phyloP scores from a whole-genome alignment of 2,797 vertebrate genomes.

The Smutsia gigantea region DNA sequence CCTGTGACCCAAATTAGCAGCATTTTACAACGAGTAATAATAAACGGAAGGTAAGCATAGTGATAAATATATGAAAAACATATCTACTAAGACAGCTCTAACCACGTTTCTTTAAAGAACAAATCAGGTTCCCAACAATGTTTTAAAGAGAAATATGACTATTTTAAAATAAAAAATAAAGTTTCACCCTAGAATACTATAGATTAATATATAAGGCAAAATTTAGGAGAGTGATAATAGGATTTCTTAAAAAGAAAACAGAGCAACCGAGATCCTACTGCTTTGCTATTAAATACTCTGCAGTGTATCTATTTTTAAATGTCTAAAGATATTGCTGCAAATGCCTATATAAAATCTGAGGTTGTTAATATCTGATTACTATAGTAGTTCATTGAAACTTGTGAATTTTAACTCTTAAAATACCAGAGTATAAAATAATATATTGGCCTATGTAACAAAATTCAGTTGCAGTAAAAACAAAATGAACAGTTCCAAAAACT shows the following conservation, averaged over 20 bases:
- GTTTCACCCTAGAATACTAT: neutral
- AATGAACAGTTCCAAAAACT: slow-evolving; percentile 46
- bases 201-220: neutral
- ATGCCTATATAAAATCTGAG: slow-evolving; percentile 53
- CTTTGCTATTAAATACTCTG: slow-evolving; percentile 56
- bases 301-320: slow-evolving; percentile 36
- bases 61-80: slow-evolving; percentile 4
- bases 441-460: slow-evolving; percentile 66
- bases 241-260: slow-evolving; percentile 1
- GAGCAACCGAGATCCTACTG: neutral
- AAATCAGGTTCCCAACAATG: neutral
- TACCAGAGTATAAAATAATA: slow-evolving; percentile 69
- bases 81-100: slow-evolving; percentile 75
- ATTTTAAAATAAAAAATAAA: slow-evolving; percentile 55
- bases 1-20: neutral
- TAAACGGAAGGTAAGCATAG: slow-evolving; percentile 22
- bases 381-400: slow-evolving; percentile 70
- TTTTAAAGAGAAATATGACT: neutral
- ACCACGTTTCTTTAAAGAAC: neutral
- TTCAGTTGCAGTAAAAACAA: slow-evolving; percentile 75
- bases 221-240: neutral
- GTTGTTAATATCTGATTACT: slow-evolving; percentile 73
- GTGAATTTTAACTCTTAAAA: slow-evolving; percentile 76
- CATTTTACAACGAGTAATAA: slow-evolving; percentile 42
- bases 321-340: slow-evolving; percentile 34